phyloP scores from a whole-genome alignment of 1,140 invertebrate species.

The Bursaphelenchus mucronatus region DNA sequence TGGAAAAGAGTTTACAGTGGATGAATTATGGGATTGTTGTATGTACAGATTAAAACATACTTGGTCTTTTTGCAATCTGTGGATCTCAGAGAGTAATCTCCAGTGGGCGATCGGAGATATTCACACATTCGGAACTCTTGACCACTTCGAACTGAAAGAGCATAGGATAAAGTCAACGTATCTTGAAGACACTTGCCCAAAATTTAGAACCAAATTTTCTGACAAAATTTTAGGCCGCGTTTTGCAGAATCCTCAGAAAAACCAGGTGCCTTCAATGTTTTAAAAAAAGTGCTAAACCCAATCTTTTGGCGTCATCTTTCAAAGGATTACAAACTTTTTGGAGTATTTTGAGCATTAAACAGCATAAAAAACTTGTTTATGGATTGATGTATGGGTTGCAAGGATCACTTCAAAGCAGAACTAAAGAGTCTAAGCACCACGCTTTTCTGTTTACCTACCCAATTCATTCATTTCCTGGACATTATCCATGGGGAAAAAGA shows the following conservation, averaged over 20 bases:
- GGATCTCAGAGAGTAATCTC: constrained; percentile 26
- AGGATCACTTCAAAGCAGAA: too few relatives aligned
- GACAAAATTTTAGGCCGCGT: not conserved
- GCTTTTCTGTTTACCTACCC: constrained; percentile 3
- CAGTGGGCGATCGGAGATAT: constrained; percentile 32
- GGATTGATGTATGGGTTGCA: too few relatives aligned
- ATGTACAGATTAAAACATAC: constrained; percentile 24
- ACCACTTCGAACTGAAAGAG: constrained; percentile 28
- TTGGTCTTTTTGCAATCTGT: constrained; percentile 24
- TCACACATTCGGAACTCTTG: constrained; percentile 37
- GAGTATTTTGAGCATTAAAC: too few relatives aligned
- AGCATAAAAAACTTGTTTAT: too few relatives aligned
- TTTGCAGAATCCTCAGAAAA: too few relatives aligned
- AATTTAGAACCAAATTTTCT: not conserved
- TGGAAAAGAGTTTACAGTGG: constrained; percentile 8
- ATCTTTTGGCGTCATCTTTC: not conserved
- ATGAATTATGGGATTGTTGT: not conserved
- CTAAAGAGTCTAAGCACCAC: too few relatives aligned
- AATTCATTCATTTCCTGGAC: constrained; percentile 35
- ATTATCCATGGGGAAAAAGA: constrained; percentile 37
- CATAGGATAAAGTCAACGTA: not conserved
- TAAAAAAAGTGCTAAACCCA: not conserved
- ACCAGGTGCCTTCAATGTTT: too few relatives aligned
- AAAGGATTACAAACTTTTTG: not conserved
- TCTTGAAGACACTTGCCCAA: not conserved